A percentile compares a stretch with the other conserved stretches of the same genome.
These are phyloP conservation scores for Acanthosepion lycidas DNA, from an alignment of 2,888 invertebrate species.

Conservation along the genomic window DNA sequence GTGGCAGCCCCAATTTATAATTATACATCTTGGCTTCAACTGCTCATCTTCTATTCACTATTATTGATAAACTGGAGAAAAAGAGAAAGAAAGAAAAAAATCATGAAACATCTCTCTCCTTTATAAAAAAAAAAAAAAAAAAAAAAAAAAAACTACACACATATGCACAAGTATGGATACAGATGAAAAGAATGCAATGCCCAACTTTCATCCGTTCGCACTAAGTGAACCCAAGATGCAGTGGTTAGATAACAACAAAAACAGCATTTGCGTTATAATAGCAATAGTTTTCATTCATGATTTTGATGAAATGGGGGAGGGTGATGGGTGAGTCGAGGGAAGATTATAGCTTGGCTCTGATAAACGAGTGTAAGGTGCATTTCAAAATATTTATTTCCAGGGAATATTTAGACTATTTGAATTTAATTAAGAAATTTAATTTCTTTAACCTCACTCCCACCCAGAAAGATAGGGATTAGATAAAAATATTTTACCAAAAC, in stretches of 20 bases:
- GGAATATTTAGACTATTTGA: neutral
- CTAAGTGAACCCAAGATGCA: neutral
- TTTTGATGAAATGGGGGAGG: neutral
- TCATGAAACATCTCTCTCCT: neutral
- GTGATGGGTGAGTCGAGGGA: neutral
- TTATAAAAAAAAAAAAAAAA: neutral
- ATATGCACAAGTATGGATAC: neutral
- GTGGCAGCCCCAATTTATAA: neutral
- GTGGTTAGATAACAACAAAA: neutral
- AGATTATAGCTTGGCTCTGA: neutral
- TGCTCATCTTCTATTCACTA: neutral
- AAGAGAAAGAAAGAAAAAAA: neutral
- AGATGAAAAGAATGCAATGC: neutral
- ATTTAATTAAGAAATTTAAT: neutral
- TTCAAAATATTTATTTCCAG: neutral
- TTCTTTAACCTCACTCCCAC: neutral
- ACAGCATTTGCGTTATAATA: neutral
- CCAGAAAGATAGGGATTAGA: neutral
- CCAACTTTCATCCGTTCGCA: neutral
- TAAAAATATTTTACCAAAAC: neutral
- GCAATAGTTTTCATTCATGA: conserved; percentile 8
- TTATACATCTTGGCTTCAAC: neutral
- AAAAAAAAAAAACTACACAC: neutral
- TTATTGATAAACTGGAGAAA: neutral
- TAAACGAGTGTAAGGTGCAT: neutral